These are phyloP conservation scores for Babyrousa celebensis DNA, from an alignment of 2,797 vertebrate genomes.

Conservation along the genomic window DNA sequence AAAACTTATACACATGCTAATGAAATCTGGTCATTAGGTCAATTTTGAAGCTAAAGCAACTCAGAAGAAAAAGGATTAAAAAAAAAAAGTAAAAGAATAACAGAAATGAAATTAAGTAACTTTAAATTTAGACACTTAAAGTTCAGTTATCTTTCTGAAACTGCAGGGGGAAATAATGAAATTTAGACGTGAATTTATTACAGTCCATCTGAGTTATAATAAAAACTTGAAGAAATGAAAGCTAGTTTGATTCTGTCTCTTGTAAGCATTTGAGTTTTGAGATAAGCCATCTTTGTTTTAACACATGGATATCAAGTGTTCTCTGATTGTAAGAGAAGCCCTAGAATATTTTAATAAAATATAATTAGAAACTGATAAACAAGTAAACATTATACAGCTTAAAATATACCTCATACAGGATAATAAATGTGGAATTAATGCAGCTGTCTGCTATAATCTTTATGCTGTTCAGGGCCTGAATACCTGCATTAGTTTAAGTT, in stretches of 20 bases:
- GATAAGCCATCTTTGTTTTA: background rate
- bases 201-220: conserved; percentile 24
- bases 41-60: conserved; percentile 61
- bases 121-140: conserved; percentile 8
- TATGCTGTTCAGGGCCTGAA: background rate
- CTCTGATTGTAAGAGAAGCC: background rate
- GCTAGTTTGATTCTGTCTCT: background rate
- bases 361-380: conserved; percentile 22
- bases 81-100: conserved; percentile 44
- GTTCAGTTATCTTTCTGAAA: background rate
- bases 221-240: background rate
- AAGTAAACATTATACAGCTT: background rate
- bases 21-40: conserved; percentile 47
- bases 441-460: background rate
- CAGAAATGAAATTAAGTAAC: conserved; percentile 44
- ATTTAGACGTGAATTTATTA: conserved; percentile 38
- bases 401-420: background rate
- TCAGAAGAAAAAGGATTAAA: conserved; percentile 20
- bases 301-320: background rate
- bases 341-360: conserved; percentile 61
- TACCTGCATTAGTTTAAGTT: conserved; percentile 47
- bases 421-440: background rate
- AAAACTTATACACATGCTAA: conserved; percentile 60
- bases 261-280: background rate
- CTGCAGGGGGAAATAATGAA: background rate